Conservation (phyloP, 2,113 vertebrate genomes). For the Phalacrocorax aristotelis region DNA sequence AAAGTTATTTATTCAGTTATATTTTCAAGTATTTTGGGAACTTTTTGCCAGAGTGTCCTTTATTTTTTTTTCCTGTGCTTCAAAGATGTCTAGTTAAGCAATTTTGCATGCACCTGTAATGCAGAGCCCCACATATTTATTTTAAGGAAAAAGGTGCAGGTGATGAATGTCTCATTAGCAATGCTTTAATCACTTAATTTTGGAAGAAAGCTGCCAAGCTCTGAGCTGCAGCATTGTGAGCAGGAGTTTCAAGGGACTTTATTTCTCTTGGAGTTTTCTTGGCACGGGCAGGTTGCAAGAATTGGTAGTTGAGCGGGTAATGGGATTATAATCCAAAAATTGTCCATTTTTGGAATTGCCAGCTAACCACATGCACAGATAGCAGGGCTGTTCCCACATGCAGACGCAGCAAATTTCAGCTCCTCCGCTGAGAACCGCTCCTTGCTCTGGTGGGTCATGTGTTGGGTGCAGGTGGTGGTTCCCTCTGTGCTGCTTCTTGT, state of each 20-base stretch:
- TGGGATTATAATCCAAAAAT: slow-evolving; percentile 23
- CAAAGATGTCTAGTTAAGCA: not conserved
- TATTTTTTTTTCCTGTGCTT: not conserved
- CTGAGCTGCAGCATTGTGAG: not conserved
- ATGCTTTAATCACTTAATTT: slow-evolving; percentile 37
- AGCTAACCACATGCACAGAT: not conserved
- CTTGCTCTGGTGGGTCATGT: not conserved
- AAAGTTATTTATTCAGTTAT: slow-evolving; percentile 42
- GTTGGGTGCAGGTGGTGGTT: not conserved
- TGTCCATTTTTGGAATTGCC: not conserved
- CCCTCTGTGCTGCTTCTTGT: not conserved
- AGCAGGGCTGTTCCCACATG: not conserved
- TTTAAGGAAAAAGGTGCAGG: slow-evolving; percentile 15
- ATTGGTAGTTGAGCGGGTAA: not conserved
- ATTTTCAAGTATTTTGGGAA: slow-evolving; percentile 39
- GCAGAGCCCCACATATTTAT: not conserved
- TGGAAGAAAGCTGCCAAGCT: slow-evolving; percentile 5
- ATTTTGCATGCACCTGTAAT: slow-evolving; percentile 39
- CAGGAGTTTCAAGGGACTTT: not conserved
- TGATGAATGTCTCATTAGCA: slow-evolving; percentile 37
- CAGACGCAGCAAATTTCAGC: not conserved
- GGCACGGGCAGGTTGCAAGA: not conserved
- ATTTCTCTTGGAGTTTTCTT: slow-evolving; percentile 28
- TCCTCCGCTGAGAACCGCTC: fast-evolving
- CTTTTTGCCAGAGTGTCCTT: slow-evolving; percentile 7